phyloP scores from a whole-genome alignment of 2,797 vertebrate genomes.

The Hafferia zeledoni region DNA sequence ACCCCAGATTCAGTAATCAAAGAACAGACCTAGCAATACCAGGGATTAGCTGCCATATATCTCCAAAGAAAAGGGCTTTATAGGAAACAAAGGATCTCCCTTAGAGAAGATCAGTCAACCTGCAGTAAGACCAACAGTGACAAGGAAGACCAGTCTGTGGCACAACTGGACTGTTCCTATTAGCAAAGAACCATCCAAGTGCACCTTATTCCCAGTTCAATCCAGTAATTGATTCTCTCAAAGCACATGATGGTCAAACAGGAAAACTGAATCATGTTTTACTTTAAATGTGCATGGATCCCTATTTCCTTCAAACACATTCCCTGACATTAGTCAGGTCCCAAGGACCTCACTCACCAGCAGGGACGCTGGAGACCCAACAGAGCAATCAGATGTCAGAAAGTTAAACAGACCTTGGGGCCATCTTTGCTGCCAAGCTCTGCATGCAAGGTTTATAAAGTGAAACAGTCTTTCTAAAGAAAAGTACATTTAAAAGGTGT shows the following conservation, averaged over 20 bases:
- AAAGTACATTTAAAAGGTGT: background rate
- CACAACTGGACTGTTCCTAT: background rate
- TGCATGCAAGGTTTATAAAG: background rate
- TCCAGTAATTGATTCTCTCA: background rate
- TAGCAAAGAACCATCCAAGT: background rate
- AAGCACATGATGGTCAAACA: background rate
- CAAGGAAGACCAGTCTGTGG: background rate
- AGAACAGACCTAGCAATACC: background rate
- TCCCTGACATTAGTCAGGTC: background rate
- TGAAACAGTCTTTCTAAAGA: background rate
- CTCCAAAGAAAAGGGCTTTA: background rate
- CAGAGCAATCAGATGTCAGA: background rate
- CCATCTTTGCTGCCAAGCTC: background rate
- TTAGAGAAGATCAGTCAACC: background rate
- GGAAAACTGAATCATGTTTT: background rate
- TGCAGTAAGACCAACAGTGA: background rate
- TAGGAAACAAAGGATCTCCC: background rate
- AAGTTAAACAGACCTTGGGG: background rate
- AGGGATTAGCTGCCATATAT: background rate
- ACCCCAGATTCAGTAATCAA: background rate
- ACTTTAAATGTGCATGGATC: background rate
- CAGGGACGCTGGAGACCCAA: background rate
- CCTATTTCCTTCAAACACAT: background rate
- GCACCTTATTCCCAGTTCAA: background rate
- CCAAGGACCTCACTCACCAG: background rate